Percentiles rank a stretch among this genome's conserved stretches.
Evolutionary conservation across 2,113 vertebrate species (phyloP).

Genomic region (Terrapene triunguis): DNA sequence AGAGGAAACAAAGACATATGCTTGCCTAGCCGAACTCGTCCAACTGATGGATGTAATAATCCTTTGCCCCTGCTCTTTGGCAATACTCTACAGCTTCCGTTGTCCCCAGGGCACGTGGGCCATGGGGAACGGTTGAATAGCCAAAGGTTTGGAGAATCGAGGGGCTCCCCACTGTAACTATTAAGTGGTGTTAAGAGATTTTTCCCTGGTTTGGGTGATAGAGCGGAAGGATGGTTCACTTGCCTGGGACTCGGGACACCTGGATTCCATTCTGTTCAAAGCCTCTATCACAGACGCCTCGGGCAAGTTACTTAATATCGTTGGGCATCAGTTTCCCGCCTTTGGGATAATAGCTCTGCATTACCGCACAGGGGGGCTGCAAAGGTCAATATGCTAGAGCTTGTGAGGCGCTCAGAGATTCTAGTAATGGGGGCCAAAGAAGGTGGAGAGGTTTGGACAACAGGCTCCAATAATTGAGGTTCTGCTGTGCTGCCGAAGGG

Average conservation of each 20-base stretch:
- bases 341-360: background rate
- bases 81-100: too few relatives aligned
- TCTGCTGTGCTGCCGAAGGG: background rate
- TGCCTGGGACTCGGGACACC: background rate
- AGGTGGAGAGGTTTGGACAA: background rate
- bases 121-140: too few relatives aligned
- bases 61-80: too few relatives aligned
- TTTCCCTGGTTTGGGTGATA: background rate
- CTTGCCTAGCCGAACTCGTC: too few relatives aligned
- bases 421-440: background rate
- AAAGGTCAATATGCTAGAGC: background rate
- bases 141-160: too few relatives aligned
- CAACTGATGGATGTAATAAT: too few relatives aligned
- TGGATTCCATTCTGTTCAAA: background rate
- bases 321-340: background rate
- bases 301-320: background rate
- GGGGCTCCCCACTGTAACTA: too few relatives aligned
- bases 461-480: background rate
- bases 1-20: too few relatives aligned
- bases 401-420: background rate
- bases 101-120: too few relatives aligned
- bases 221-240: background rate
- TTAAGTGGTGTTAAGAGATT: too few relatives aligned
- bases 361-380: background rate
- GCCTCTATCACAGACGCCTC: background rate